Evolutionary conservation across 2,113 vertebrate genomes (phyloP).

Genomic region (Halichoeres trimaculatus): DNA sequence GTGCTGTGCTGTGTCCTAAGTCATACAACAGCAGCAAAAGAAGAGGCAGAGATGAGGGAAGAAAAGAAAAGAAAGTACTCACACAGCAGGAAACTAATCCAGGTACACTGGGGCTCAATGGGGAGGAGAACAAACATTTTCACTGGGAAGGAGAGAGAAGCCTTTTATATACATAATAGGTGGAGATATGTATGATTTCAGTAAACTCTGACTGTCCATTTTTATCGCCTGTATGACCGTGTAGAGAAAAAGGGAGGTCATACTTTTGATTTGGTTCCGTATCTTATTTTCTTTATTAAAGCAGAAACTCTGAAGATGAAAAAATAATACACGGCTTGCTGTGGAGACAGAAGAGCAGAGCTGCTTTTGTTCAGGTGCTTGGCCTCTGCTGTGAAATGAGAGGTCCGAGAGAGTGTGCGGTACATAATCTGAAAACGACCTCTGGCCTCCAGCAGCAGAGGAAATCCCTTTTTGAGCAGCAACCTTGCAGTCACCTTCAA

Average conservation of each 20-base stretch:
- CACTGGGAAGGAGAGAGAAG: constrained; percentile 52
- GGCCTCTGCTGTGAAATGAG: constrained; percentile 41
- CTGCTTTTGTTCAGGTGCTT: constrained; percentile 50
- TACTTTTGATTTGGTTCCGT: constrained; percentile 51
- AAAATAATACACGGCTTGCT: constrained; percentile 20
- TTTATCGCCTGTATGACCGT: constrained; percentile 11
- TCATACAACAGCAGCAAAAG: constrained; percentile 66
- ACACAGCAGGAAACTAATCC: constrained; percentile 56
- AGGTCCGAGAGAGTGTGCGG: constrained; percentile 27
- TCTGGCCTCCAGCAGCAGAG: constrained; percentile 29
- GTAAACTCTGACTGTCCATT: constrained; percentile 59
- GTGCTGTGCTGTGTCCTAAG: constrained; percentile 65
- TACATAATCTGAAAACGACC: constrained; percentile 46
- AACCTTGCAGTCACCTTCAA: constrained; percentile 49
- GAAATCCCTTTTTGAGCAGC: constrained; percentile 34
- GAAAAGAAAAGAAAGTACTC: constrained; percentile 60
- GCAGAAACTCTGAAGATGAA: constrained; percentile 34
- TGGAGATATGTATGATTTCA: constrained; percentile 65
- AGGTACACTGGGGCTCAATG: constrained; percentile 64
- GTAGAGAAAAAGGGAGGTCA: constrained; percentile 32
- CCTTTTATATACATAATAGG: constrained; percentile 74
- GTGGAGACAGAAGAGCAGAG: constrained; percentile 38
- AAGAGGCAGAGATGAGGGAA: constrained; percentile 53
- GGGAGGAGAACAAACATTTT: constrained; percentile 55
- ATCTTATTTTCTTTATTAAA: constrained; percentile 36